phyloP scores from a whole-genome alignment of 2,113 vertebrate species.

The Riparia riparia region DNA sequence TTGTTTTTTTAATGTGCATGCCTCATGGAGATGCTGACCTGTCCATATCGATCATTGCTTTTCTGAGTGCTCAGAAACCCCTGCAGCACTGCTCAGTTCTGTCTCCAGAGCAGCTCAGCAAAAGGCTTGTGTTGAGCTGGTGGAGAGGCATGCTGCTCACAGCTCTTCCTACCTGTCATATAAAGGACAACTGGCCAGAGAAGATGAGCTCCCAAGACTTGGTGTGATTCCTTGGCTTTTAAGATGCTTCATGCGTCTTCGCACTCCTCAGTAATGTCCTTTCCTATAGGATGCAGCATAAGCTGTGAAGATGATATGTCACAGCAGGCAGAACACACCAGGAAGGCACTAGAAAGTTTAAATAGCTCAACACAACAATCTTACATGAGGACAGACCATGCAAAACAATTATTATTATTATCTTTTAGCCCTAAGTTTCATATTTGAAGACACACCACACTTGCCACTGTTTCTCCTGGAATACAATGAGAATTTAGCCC shows the following conservation, averaged over 20 bases:
- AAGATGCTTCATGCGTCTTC: not conserved
- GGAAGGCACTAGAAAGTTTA: not conserved
- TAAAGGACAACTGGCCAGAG: not conserved
- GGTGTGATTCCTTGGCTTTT: slow-evolving; percentile 1
- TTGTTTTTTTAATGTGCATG: not conserved
- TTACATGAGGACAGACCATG: not conserved
- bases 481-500: not conserved
- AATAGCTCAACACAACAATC: not conserved
- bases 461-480: not conserved
- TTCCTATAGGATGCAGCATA: not conserved
- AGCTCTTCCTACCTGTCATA: not conserved
- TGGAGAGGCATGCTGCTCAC: not conserved
- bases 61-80: slow-evolving; percentile 14
- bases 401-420: not conserved
- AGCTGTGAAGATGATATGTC: not conserved
- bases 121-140: not conserved
- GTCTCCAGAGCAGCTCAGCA: not conserved
- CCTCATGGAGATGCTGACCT: slow-evolving; percentile 8
- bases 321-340: not conserved
- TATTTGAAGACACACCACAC: not conserved
- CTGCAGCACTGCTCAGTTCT: not conserved
- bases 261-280: not conserved
- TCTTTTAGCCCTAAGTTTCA: not conserved
- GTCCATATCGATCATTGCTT: not conserved
- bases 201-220: not conserved